Base-by-base conservation (phyloP, 2,888 invertebrate species). In the Orthosia gracilis region DNA sequence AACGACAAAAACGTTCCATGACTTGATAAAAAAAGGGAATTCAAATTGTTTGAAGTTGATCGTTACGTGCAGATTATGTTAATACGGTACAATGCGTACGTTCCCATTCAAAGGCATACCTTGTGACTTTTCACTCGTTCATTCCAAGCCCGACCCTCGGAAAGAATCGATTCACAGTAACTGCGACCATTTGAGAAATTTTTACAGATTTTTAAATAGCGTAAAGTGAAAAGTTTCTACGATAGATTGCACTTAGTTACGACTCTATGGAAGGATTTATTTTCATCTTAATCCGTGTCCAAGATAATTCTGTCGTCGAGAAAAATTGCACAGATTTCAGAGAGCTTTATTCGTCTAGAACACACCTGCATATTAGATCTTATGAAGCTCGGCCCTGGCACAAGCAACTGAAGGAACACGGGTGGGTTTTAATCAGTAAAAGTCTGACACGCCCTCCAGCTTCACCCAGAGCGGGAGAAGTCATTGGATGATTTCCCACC, bases 231-330 rank as follows among this genome's bases (percentile, higher is more conserved):
- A 82, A 83, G 76, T 86, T 85, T 73, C 70, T 63, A 68, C 67
- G 62, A 69, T 70, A 80, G 70, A 85, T 81, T 86, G 81, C 82
- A 76, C 73, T 82, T 76, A 70, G 73, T 64, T 45, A 67, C 40
- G 72, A 78, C 78, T 82, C 87, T 73, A 85, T 76, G 71, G 78
- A 83, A 84, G 79, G 85, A 90, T 90, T 87, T 90, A 90, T 90
- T 87, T 86, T 84, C 83, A 83, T 85, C 85, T 84, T 85, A 88
- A 89, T 89, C 87, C 72, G 75, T 86, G 84, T 88, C 84, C 84
- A 83, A 84, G 79, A 83, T 81, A 73, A 76, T 76, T 64, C 73
- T 75, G 64, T 73, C 69, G 58, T 45, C 47, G 63, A 61, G 73
- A 78, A 65, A 76, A 78, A 80, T 83, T 26, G 57, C 17, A 12